Conservation (phyloP, 2,888 invertebrate genomes). For the Adelognathus sp. region DNA sequence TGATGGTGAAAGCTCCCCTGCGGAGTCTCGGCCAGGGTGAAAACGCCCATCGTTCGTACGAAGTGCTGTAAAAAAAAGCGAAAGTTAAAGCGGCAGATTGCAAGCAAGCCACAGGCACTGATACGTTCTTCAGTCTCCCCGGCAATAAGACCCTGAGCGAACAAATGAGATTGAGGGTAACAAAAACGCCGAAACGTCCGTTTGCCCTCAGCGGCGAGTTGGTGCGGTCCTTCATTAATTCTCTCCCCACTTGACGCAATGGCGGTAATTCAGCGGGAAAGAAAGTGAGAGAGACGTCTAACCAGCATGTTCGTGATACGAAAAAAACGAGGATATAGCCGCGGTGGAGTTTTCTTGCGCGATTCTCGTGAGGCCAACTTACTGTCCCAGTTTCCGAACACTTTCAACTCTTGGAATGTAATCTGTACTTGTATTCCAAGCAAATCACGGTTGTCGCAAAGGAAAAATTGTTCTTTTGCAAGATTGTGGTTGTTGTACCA, state of each 20-base stretch:
- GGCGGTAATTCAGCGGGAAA: constrained; percentile 32
- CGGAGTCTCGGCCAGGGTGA: too few species aligned
- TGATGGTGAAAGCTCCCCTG: too few species aligned
- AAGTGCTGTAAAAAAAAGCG: background rate
- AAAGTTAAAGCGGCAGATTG: background rate
- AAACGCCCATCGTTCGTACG: too few species aligned
- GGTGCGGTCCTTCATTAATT: constrained; percentile 41
- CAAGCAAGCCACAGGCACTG: background rate
- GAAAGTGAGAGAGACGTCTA: constrained; percentile 10
- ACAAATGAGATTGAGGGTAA: constrained; percentile 8
- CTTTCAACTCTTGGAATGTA: too few species aligned
- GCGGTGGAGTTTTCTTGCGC: constrained; percentile 4
- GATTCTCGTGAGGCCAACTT: too few species aligned
- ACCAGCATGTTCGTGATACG: constrained; percentile 11
- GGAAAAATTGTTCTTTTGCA: too few species aligned
- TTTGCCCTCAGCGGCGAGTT: constrained; percentile 15
- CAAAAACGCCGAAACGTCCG: constrained; percentile 6
- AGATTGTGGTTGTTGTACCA: too few species aligned
- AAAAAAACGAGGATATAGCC: constrained; percentile 17
- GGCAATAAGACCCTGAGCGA: constrained; percentile 17
- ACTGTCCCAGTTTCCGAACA: too few species aligned
- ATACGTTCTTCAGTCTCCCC: constrained; percentile 13
- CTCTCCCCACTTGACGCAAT: constrained; percentile 24
- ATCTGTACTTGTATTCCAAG: too few species aligned
- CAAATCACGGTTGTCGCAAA: too few species aligned